Percentiles rank a stretch among this genome's conserved stretches.
These are phyloP conservation scores for Matsumyia berberina DNA, from an alignment of 2,888 invertebrate genomes.

Conservation along the genomic window DNA sequence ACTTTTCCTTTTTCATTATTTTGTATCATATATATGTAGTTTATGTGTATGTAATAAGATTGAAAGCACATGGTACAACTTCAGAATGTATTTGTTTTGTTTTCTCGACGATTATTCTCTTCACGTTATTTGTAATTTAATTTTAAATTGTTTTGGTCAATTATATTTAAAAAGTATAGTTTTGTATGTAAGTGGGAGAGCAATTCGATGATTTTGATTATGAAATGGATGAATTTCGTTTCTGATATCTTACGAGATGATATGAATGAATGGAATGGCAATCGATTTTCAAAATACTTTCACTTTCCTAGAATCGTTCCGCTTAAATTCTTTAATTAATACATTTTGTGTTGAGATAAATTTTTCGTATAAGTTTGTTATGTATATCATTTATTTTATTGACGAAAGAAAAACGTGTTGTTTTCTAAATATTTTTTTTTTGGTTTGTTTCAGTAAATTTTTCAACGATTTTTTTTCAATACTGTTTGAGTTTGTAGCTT, in stretches of 20 bases:
- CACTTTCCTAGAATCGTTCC: conserved; percentile 55
- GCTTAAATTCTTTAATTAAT: conserved; percentile 51
- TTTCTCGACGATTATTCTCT: conserved; percentile 17
- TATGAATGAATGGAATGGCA: conserved; percentile 69
- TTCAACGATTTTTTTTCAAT: conserved; percentile 64
- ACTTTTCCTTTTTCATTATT: conserved; percentile 34
- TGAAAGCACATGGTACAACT: conserved; percentile 69
- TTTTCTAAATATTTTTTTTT: conserved; percentile 34
- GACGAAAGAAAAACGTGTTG: conserved; percentile 30
- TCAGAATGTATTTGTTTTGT: conserved; percentile 30
- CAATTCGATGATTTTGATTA: conserved; percentile 69
- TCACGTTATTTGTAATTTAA: conserved; percentile 10
- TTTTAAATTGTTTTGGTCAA: conserved; percentile 51
- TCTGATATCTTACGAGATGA: conserved; percentile 45
- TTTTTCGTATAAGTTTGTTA: conserved; percentile 28
- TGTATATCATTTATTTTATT: conserved; percentile 13
- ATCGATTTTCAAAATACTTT: conserved; percentile 54
- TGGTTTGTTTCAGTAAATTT: conserved; percentile 57
- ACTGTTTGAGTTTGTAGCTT: conserved; percentile 76
- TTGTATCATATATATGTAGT: conserved; percentile 19
- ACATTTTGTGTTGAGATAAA: conserved; percentile 28
- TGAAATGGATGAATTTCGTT: conserved; percentile 61
- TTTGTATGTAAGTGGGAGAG: conserved; percentile 40
- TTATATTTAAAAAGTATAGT: conserved; percentile 44
- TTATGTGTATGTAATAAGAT: conserved; percentile 52